Evolutionary conservation across 2,888 invertebrate genomes (phyloP), one percentile per base, ranked within the genome.

Genomic region (Cephus sareptanus): DNA sequence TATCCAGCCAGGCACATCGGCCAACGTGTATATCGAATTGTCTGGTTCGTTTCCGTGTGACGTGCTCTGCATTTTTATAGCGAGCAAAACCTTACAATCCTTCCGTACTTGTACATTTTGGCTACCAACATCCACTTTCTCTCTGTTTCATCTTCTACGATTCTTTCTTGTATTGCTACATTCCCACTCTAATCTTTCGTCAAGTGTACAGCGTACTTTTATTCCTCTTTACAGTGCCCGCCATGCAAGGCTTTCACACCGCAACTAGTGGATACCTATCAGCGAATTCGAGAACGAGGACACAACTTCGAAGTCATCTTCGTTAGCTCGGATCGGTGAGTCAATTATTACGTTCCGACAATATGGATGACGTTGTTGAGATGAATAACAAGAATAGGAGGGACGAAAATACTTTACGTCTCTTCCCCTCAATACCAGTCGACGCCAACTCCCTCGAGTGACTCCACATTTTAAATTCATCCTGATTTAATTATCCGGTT

Each of bases 161-260:
- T 23, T 56, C 23, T 56, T 56, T 56, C 56, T 56, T 23, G 23
- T 9, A 23, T 15, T 23, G 23, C 56, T 56, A 23, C 23, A 23
- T 23, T 56, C 9, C 23, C 9, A 56, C 9, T 56, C 6, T 23
- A 9, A 23, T 56, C 9, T 56, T 23, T 9, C 23, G 23, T 56
- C 1, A 23, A 56, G 56, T 56, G 1, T 56, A 56, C 23, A 56
- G 56, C 23, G 56, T 40, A 37, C 56, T 79, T 79, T 69, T 77
- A 81, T 74, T 79, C 82, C 81, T 78, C 81, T 77, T 92, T 93
- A 71, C 92, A 97, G 97, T 97, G 97, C 89, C 97, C 97, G 0
- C 97, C 97, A 0, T 97, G 97, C 90, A 94, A 96, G 87, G 95
- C 96, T 15, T 97, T 97, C 91, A 95, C 96, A 0, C 96, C 96